Evolutionary conservation across 1,140 invertebrate genomes (phyloP).

Genomic region (Lasaia peninsularis): DNA sequence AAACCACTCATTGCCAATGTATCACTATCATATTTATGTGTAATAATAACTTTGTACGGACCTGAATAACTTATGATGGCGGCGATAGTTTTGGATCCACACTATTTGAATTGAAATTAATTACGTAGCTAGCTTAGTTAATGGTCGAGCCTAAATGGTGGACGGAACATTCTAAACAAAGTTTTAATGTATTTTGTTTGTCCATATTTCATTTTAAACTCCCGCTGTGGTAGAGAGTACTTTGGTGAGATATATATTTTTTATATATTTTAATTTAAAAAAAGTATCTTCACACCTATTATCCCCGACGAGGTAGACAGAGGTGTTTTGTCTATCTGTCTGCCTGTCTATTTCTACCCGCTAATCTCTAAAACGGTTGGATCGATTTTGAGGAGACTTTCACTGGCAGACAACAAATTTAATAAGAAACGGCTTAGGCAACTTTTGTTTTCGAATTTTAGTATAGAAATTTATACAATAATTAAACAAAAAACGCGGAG

Average conservation of each 20-base stretch:
- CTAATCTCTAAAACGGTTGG: no score
- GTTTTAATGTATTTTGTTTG: slow-evolving; percentile 41
- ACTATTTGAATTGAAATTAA: slow-evolving; percentile 38
- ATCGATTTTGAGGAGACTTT: no score
- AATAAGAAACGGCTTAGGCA: no score
- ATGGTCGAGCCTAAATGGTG: slow-evolving; percentile 33
- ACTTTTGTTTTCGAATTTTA: no score
- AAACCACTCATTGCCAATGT: not conserved
- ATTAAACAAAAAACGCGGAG: no score
- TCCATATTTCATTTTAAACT: slow-evolving; percentile 33
- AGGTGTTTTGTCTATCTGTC: no score
- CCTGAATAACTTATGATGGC: not conserved
- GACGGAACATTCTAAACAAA: slow-evolving; percentile 34
- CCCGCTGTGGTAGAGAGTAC: not conserved
- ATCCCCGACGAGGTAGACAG: no score
- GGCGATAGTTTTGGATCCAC: slow-evolving; percentile 16
- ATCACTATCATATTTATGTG: not conserved
- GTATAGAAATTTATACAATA: no score
- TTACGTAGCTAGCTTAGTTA: slow-evolving; percentile 31
- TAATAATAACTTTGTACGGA: not conserved
- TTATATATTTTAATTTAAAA: not conserved
- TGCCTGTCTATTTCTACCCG: no score
- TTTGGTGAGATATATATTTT: not conserved
- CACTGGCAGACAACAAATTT: no score
- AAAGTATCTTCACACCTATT: no score